phyloP scores from a whole-genome alignment of 2,888 invertebrate species.

The Oligia strigilis region DNA sequence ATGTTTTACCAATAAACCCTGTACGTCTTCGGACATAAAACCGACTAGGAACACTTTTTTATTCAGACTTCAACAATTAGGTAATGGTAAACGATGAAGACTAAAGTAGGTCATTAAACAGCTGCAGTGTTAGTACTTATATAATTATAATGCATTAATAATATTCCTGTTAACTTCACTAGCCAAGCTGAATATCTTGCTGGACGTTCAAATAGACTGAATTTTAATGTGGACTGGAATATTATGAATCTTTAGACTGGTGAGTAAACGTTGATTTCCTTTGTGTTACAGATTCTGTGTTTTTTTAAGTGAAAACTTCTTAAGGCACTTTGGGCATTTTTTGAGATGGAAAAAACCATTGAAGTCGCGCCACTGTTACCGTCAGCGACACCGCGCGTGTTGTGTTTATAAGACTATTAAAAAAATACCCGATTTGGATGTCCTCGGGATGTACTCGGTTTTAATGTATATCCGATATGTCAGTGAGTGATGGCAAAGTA shows the following conservation, averaged over 20 bases:
- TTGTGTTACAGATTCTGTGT: neutral
- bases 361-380: too few species aligned
- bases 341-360: too few species aligned
- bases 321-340: too few species aligned
- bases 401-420: too few species aligned
- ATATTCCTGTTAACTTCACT: slow-evolving; percentile 37
- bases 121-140: neutral
- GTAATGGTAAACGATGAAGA: neutral
- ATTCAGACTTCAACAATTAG: neutral
- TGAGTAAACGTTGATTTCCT: neutral
- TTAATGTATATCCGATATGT: too few species aligned
- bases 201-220: slow-evolving; percentile 6
- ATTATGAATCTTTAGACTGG: slow-evolving; percentile 6
- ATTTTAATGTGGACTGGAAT: slow-evolving; percentile 11
- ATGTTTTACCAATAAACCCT: too few species aligned
- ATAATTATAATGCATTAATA: slow-evolving; percentile 31
- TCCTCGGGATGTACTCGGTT: too few species aligned
- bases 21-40: neutral
- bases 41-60: neutral
- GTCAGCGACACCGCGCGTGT: too few species aligned
- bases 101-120: slow-evolving; percentile 10
- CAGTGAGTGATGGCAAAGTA: too few species aligned
- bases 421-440: too few species aligned
- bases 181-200: neutral
- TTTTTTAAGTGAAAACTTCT: neutral